Percentiles rank a stretch among this genome's conserved stretches.
Evolutionary conservation across 2,113 vertebrate species (phyloP).

Genomic region (Sarotherodon lohbergeri): DNA sequence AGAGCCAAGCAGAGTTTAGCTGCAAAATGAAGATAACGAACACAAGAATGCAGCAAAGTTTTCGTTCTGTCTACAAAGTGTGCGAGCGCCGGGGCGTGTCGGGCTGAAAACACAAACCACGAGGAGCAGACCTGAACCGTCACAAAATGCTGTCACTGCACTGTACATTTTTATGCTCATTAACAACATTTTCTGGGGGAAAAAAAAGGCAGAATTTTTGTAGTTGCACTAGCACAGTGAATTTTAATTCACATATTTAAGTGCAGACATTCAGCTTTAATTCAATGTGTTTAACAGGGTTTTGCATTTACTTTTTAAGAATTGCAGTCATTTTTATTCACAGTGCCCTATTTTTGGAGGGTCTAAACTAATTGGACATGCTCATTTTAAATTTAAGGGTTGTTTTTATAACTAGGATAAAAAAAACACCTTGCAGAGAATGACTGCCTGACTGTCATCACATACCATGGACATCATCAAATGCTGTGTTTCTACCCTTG

Average conservation of each 20-base stretch:
- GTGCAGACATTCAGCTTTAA: background rate
- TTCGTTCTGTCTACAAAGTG: background rate
- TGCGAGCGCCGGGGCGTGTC: background rate
- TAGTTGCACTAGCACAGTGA: background rate
- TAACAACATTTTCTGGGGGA: background rate
- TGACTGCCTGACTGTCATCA: background rate
- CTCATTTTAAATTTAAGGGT: background rate
- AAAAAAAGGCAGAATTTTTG: background rate
- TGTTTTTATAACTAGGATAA: background rate
- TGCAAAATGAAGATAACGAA: constrained; percentile 35
- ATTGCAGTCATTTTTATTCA: background rate
- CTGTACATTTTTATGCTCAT: background rate
- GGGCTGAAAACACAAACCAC: background rate
- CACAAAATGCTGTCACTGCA: background rate
- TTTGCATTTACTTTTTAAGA: background rate
- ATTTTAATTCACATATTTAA: background rate
- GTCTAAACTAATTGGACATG: background rate
- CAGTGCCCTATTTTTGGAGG: background rate
- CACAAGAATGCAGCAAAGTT: background rate
- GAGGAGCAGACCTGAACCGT: background rate
- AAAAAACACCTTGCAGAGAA: fast-evolving
- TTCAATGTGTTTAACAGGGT: fast-evolving
- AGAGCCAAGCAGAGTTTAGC: background rate
- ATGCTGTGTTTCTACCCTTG: background rate
- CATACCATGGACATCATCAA: background rate